Evolutionary conservation across 2,113 vertebrate genomes (phyloP), one percentile per base, ranked within the genome.

Genomic region (Vireo altiloquus): DNA sequence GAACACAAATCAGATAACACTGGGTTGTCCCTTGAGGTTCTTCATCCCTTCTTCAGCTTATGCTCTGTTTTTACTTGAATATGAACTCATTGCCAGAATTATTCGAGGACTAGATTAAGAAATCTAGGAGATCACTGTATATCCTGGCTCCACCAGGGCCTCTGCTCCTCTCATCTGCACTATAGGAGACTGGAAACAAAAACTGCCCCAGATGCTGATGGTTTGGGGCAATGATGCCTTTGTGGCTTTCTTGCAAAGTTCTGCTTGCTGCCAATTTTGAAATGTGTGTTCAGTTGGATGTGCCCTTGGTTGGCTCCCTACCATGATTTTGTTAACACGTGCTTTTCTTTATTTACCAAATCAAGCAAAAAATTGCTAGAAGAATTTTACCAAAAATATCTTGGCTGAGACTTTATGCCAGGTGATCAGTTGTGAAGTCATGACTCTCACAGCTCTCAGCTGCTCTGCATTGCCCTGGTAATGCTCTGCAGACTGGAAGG

Each of bases 21-120:
- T n/a, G 56, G 76, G 28, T 24, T 81, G 39, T 42, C 28, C 35
- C 31, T 37, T 70, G 39, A 94, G 46, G 37, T 78, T 89, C 47
- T 80, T 85, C 56, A 86, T 80, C 52, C 22, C 50, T 72, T 84
- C 44, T 59, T 60, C 82, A 69, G 9, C 59, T 90, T 82, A 82
- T 90, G 30, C 39, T 94, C 61, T 64, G 40, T 71, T 76, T 94
- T 93, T 90, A 96, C 95, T 97, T 97, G 92, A 95, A 96, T 78
- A 47, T 53, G 68, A 94, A 93, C 37, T 81, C 49, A 10, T 60
- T 87, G 80, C 60, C 69, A 71, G 89, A 88, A 77, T 47, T 78
- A 33, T 17, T 42, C 3, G 11, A 89, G 61, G 39, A 60, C 37
- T 56, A 49, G 69, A 46, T 33, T 56, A 35, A 22, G 72, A 90